These are phyloP conservation scores for Mareca strepera DNA, from an alignment of 2,797 vertebrate genomes.

Conservation along the genomic window DNA sequence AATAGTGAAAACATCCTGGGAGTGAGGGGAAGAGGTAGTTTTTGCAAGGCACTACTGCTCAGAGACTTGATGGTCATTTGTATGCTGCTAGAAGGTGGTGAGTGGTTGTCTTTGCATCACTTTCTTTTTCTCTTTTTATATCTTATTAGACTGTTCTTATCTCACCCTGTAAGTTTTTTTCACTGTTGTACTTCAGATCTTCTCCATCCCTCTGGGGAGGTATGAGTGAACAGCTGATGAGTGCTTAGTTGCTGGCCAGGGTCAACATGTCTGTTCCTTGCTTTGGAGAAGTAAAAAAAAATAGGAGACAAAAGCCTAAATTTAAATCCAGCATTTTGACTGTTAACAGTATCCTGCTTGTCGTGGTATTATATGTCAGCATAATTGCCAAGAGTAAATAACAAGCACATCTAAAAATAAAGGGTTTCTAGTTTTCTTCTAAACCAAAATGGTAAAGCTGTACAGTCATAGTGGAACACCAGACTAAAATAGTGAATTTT, in stretches of 20 bases:
- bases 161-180: background rate
- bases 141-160: background rate
- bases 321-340: background rate
- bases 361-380: background rate
- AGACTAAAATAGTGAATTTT: background rate
- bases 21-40: background rate
- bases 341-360: background rate
- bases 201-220: accelerated
- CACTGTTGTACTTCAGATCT: background rate
- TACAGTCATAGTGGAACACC: background rate
- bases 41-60: background rate
- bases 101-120: background rate
- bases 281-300: background rate
- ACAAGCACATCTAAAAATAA: background rate
- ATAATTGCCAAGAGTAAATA: background rate
- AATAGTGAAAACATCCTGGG: background rate
- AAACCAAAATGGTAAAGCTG: background rate
- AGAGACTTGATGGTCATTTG: accelerated
- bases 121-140: accelerated
- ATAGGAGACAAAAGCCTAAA: background rate
- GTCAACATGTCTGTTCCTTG: background rate
- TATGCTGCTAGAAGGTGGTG: background rate
- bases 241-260: background rate
- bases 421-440: background rate
- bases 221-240: background rate